Evolutionary conservation across 2,797 vertebrate species (phyloP).

Genomic region (Aplochiton taeniatus): DNA sequence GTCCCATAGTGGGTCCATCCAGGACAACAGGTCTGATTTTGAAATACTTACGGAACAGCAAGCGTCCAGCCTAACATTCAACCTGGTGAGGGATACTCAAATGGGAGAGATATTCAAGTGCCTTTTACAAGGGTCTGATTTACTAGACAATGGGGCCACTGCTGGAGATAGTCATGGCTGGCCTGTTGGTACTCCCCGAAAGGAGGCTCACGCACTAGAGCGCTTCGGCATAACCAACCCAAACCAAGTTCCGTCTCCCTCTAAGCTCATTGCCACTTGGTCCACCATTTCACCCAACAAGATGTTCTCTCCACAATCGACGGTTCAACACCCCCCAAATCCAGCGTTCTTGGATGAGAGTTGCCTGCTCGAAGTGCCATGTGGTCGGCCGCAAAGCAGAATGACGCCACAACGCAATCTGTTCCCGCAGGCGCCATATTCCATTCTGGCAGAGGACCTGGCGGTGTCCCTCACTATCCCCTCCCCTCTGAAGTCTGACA

Average conservation of each 20-base stretch:
- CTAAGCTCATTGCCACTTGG: conserved; percentile 77
- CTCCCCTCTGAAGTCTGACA: conserved; percentile 95
- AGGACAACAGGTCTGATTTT: conserved; percentile 85
- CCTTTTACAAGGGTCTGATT: conserved; percentile 90
- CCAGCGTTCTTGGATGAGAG: conserved; percentile 92
- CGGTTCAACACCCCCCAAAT: conserved; percentile 75
- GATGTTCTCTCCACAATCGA: conserved; percentile 66
- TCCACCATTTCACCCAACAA: conserved; percentile 81
- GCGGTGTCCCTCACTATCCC: conserved; percentile 96
- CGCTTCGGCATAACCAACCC: conserved; percentile 63
- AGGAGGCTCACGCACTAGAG: conserved; percentile 62
- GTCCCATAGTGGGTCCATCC: conserved; percentile 59
- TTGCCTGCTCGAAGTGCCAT: conserved; percentile 90
- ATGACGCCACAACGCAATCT: conserved; percentile 46
- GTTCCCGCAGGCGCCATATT: conserved; percentile 73
- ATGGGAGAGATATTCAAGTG: conserved; percentile 99
- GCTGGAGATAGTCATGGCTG: conserved; percentile 62
- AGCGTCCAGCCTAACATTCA: conserved; percentile 91
- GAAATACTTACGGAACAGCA: conserved; percentile 92
- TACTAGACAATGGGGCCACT: conserved; percentile 76
- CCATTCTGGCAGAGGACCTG: conserved; percentile 91
- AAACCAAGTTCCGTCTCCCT: conserved; percentile 66
- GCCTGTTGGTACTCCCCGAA: conserved; percentile 72
- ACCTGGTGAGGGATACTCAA: conserved; percentile 93
- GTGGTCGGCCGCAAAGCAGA: conserved; percentile 61